phyloP scores from a whole-genome alignment of 2,888 invertebrate species.

The Apotomis turbidana region DNA sequence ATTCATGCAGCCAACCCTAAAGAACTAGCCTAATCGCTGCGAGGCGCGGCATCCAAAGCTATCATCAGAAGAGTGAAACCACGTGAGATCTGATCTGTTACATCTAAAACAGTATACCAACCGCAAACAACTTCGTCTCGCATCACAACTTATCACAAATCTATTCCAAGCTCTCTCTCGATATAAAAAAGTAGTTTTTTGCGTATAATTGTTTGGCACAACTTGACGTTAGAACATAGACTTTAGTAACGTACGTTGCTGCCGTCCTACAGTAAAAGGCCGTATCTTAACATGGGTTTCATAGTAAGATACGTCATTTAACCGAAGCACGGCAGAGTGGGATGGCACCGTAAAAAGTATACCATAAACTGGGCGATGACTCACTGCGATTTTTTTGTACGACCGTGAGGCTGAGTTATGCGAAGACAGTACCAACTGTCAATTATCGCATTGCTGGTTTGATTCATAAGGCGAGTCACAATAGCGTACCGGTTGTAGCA shows the following conservation, averaged over 20 bases:
- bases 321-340: conserved; percentile 38
- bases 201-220: background rate
- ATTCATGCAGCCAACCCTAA: conserved; percentile 51
- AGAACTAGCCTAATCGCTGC: conserved; percentile 55
- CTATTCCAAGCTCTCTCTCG: background rate
- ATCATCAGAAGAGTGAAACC: conserved; percentile 57
- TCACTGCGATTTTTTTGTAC: conserved; percentile 45
- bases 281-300: no score
- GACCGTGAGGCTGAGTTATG: conserved; percentile 1
- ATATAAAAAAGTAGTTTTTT: background rate
- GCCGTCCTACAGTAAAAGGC: no score
- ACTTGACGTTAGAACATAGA: background rate
- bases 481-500: conserved; percentile 5
- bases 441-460: conserved; percentile 34
- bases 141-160: background rate
- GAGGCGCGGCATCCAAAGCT: conserved; percentile 60
- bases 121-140: conserved; percentile 12
- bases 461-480: conserved; percentile 24
- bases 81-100: conserved; percentile 42
- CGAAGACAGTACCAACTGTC: conserved; percentile 31
- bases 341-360: conserved; percentile 47
- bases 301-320: no score
- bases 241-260: conserved; percentile 23
- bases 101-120: conserved; percentile 45
- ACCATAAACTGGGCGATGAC: conserved; percentile 45